Evolutionary conservation across 2,888 invertebrate genomes (phyloP), one percentile per base, ranked within the genome.

Genomic region (Teleiodes luculella): DNA sequence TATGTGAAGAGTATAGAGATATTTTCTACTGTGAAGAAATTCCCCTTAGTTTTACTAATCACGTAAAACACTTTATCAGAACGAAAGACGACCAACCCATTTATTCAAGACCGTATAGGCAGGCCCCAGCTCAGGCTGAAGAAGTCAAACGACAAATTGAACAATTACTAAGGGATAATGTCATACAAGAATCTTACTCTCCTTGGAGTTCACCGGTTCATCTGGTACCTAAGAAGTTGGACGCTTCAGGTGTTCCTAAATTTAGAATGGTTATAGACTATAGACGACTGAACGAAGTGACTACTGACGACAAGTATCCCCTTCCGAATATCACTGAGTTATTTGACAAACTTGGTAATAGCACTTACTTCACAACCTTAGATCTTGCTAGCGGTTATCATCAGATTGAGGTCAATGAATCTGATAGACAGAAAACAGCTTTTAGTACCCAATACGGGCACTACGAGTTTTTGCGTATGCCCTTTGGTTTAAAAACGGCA

Each of bases 221-320:
- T 52, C 20, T 68, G 13, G 66, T 67, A 1, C 62, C 62, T 0
- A 72, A 77, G 55, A 75, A 75, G 55, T 24, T 57, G 5, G 73
- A 75, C 43, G 57, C 67, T n/a, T 58, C 60, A 1, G 63, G 64
- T 3, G 47, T 56, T 56, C 46, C 24, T 10, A 66, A 65, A 54
- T 71, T 39, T 18, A 37, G 59, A 33, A 55, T 80, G 13, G 79
- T 80, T 5, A 68, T 78, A 0, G 77, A 80, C 56, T 80, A 74
- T 56, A 52, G 76, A 31, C 71, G 76, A 28, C 16, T 39, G 7
- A 39, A 39, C 8, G 39, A 39, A 14, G 13, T 39, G 10, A 39
- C 39, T 7, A 16, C 3, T 13, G 39, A 39, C 14, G 39, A 39
- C 16, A 39, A 16, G 8, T 39, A 16, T 8, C 39, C 39, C 3